Evolutionary conservation across 30 jellyfish, hydroid and myxozoan species (phyloP).

Genomic region (Hydractinia symbiolongicarpus): DNA sequence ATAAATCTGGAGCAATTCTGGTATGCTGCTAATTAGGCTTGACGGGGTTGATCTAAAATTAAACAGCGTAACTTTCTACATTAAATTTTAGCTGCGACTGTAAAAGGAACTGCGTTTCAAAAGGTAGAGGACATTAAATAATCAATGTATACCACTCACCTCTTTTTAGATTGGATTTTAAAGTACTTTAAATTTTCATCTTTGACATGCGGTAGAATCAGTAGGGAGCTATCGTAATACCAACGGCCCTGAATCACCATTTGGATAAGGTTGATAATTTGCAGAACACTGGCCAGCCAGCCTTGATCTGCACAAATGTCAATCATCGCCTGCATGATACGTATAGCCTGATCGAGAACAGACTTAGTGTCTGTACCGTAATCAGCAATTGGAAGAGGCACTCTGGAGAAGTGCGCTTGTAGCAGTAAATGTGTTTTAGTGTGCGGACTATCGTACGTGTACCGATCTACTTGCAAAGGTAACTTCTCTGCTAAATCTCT

Average conservation of each 20-base stretch:
- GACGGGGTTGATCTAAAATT: too few relatives aligned
- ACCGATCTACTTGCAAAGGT: slow-evolving; percentile 69
- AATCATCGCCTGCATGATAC: slow-evolving; percentile 95
- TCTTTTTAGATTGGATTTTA: slow-evolving; percentile 17
- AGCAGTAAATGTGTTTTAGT: slow-evolving; percentile 77
- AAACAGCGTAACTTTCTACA: too few relatives aligned
- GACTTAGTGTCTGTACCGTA: slow-evolving; percentile 95
- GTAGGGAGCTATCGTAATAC: slow-evolving; percentile 66
- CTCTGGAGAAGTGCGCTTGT: slow-evolving; percentile 92
- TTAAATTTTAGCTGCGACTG: too few relatives aligned
- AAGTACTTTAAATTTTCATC: slow-evolving; percentile 44
- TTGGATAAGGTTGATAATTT: slow-evolving; percentile 56
- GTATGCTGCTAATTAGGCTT: too few relatives aligned
- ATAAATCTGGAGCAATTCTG: too few relatives aligned
- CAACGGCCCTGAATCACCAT: slow-evolving; percentile 92
- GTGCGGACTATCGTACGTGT: slow-evolving; percentile 77
- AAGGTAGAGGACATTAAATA: too few relatives aligned
- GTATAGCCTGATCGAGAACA: slow-evolving; percentile 90
- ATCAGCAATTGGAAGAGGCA: slow-evolving; percentile 82
- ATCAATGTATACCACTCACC: neutral
- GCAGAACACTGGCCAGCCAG: slow-evolving; percentile 81
- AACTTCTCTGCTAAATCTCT: slow-evolving; percentile 83
- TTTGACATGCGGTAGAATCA: slow-evolving; percentile 70
- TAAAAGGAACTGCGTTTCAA: too few relatives aligned
- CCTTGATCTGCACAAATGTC: slow-evolving; percentile 94